Conservation (phyloP, 2,888 invertebrate genomes). For the Cheilosia vulpina region DNA sequence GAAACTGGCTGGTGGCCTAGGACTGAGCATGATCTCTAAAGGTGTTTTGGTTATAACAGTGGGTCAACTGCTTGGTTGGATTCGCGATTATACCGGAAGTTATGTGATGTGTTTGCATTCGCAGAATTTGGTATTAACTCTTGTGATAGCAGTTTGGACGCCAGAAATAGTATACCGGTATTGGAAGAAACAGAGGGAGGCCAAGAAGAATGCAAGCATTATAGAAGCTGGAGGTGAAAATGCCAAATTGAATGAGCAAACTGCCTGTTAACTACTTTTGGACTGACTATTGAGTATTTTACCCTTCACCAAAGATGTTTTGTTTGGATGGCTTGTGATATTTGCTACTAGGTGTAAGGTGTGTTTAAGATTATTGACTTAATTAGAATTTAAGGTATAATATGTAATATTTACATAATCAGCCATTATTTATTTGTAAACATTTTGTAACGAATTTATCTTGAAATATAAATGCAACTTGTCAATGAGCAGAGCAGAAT, state of each 20-base stretch:
- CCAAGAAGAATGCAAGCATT: neutral
- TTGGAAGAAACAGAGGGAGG: constrained; percentile 79
- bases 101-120: constrained; percentile 87
- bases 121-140: constrained; percentile 85
- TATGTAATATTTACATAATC: constrained; percentile 39
- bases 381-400: constrained; percentile 19
- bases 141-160: constrained; percentile 86
- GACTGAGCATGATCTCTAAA: constrained; percentile 89
- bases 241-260: constrained; percentile 46
- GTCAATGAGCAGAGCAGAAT: neutral
- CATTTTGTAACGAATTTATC: constrained; percentile 5
- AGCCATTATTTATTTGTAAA: constrained; percentile 11
- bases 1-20: constrained; percentile 88
- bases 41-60: constrained; percentile 87
- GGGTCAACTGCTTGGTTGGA: constrained; percentile 87
- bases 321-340: constrained; percentile 30
- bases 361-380: constrained; percentile 13
- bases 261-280: constrained; percentile 24
- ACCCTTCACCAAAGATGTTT: neutral
- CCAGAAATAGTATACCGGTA: constrained; percentile 85
- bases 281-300: constrained; percentile 25
- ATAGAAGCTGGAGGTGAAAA: neutral
- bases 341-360: constrained; percentile 2
- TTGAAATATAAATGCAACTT: neutral
- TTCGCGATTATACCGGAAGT: constrained; percentile 87